Evolutionary conservation across 2,888 invertebrate species (phyloP), one percentile per base, ranked within the genome.

Genomic region (Amiota minor): DNA sequence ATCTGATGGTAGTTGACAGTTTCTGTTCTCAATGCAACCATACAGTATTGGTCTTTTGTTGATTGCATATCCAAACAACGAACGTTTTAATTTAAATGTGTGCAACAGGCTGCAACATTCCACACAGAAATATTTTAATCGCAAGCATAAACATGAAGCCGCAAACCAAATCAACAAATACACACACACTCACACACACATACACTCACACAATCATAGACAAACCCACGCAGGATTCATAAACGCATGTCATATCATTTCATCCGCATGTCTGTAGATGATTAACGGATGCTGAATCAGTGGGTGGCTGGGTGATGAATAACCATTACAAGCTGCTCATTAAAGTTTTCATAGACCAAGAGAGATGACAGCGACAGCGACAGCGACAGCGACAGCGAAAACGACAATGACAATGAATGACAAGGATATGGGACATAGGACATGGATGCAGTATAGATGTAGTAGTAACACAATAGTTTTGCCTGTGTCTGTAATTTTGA

Each of bases 71-170:
- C 6, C 35, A 35, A 35, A 35, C 35, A 35, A 35, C 35, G 14
- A 18, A 35, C 16, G n/a, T 55, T 55, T 55, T 14, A 55, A 55
- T 16, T 68, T 35, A 35, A 65, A 53, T 68, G 53, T 68, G 53
- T 50, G 67, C 67, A 68, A 68, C 67, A 68, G 67, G 75, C 73
- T 53, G 73, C 11, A 74, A 35, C 6, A 35, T 4, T 35, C 35
- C 35, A 35, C 6, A 6, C 6, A 35, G 35, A 35, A 35, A 35
- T 35, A 3, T 35, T 6, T 70, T 75, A 74, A 35, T 11, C 35
- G 23, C 23, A n/a, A 18, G 56, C 55, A 56, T 46, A 70, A 55
- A 9, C 11, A 20, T 23, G 23, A 59, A 18, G 11, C 59, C 59
- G 23, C 59, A 59, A 70, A 18, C 56, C 71, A 49, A 49, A 65